phyloP scores from a whole-genome alignment of 2,797 vertebrate species.

The Pempheris klunzingeri region DNA sequence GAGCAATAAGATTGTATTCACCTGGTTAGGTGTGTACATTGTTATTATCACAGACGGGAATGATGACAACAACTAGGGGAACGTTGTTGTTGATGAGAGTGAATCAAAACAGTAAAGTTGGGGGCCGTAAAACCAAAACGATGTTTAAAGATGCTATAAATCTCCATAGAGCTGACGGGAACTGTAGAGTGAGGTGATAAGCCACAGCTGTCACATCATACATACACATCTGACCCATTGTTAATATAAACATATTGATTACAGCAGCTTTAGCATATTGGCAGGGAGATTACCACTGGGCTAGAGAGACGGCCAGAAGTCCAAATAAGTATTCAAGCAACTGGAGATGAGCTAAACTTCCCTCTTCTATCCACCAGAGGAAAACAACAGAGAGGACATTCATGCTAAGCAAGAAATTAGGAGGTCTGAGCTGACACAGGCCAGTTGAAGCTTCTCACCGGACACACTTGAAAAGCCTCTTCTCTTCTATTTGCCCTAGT shows the following conservation, averaged over 20 bases:
- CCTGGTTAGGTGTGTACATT: background rate
- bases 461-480: constrained; percentile 53
- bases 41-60: no score
- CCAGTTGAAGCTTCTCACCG: constrained; percentile 40
- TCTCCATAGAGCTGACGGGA: no score
- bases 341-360: constrained; percentile 31
- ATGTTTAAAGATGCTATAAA: background rate
- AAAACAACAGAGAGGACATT: constrained; percentile 34
- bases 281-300: background rate
- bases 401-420: constrained; percentile 26
- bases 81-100: no score
- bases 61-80: no score
- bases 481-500: constrained; percentile 57
- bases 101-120: no score
- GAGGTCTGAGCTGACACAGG: constrained; percentile 22
- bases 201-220: background rate
- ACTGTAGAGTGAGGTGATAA: background rate
- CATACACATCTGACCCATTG: background rate
- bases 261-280: background rate
- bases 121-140: background rate
- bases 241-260: background rate
- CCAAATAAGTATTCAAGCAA: constrained; percentile 19
- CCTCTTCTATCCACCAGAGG: constrained; percentile 11
- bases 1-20: background rate
- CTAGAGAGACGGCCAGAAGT: background rate